These are phyloP conservation scores for Athrips mouffetella DNA, from an alignment of 2,888 invertebrate genomes.

Conservation along the genomic window DNA sequence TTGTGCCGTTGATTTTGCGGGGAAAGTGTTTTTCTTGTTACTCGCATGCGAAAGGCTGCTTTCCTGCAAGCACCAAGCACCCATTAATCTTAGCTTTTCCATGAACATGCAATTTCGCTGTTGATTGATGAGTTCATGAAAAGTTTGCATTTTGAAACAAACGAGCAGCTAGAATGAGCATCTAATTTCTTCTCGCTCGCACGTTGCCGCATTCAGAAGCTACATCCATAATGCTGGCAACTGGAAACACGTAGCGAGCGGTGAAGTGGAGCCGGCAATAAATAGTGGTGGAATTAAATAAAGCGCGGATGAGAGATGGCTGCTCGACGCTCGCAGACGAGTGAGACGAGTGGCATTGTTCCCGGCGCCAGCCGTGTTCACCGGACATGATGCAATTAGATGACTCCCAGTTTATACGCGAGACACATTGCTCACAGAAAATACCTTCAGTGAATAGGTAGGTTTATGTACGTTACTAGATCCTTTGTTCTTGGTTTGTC, in stretches of 20 bases:
- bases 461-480: no score
- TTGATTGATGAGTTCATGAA: slow-evolving; percentile 3
- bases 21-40: slow-evolving; percentile 19
- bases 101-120: neutral
- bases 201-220: neutral
- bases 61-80: neutral
- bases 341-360: slow-evolving; percentile 31
- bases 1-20: slow-evolving; percentile 14
- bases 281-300: slow-evolving; percentile 34
- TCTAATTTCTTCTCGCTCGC: neutral
- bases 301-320: slow-evolving; percentile 23
- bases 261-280: slow-evolving; percentile 21
- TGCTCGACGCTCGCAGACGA: slow-evolving; percentile 20
- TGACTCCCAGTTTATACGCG: slow-evolving; percentile 6
- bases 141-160: slow-evolving; percentile 5
- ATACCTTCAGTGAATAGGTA: neutral
- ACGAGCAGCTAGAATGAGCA: neutral
- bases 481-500: no score
- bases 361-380: slow-evolving; percentile 27
- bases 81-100: slow-evolving; percentile 7
- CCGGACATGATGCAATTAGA: slow-evolving; percentile 8
- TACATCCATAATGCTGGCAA: slow-evolving; percentile 3
- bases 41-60: slow-evolving; percentile 10
- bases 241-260: slow-evolving; percentile 3
- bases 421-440: neutral